Percentiles rank a stretch among this genome's conserved stretches.
These are phyloP conservation scores for Sylvia borin DNA, from an alignment of 2,797 vertebrate genomes.

Conservation along the genomic window DNA sequence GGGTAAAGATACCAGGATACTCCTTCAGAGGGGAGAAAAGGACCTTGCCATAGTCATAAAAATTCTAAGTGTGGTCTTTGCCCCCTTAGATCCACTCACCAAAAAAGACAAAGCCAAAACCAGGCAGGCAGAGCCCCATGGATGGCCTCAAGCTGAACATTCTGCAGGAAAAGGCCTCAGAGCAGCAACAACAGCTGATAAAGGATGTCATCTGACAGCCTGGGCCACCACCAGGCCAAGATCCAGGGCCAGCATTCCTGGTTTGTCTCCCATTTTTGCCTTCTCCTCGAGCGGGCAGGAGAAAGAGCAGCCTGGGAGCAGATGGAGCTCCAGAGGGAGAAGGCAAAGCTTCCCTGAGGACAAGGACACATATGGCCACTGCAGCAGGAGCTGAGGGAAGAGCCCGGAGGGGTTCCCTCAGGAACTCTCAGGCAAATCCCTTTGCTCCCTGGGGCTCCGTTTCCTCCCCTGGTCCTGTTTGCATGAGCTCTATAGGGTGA, in stretches of 20 bases:
- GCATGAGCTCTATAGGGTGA: accelerated
- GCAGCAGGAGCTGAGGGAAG: background rate
- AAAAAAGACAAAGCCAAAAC: background rate
- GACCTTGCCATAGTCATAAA: background rate
- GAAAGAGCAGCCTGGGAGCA: background rate
- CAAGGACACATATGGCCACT: background rate
- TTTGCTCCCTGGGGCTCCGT: background rate
- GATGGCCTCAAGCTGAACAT: background rate
- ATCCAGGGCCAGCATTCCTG: background rate
- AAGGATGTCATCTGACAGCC: background rate
- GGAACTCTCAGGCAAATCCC: background rate
- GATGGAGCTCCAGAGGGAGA: background rate
- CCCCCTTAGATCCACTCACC: background rate
- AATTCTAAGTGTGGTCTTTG: accelerated
- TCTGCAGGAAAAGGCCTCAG: background rate
- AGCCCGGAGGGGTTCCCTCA: background rate
- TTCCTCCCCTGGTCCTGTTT: background rate
- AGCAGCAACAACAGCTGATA: background rate
- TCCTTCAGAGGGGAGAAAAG: accelerated
- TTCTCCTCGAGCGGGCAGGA: background rate
- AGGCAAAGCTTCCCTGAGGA: background rate
- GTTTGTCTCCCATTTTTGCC: background rate
- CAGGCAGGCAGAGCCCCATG: background rate
- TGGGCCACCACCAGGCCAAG: background rate
- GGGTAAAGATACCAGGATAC: background rate